Evolutionary conservation across 2,797 vertebrate genomes (phyloP).

Genomic region (Lacerta agilis): DNA sequence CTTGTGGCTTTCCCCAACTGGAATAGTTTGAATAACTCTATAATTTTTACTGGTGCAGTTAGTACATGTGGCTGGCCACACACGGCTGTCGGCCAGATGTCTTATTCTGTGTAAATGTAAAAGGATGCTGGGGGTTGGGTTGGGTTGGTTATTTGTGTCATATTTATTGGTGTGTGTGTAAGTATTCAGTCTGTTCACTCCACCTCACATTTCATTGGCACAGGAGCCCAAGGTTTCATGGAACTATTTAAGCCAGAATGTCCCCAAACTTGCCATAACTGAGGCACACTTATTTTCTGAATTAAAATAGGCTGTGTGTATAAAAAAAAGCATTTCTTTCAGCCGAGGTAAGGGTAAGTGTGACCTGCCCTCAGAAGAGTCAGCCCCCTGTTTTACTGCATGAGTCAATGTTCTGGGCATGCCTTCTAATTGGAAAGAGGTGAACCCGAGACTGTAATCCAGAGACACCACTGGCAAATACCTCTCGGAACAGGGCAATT

Average conservation of each 20-base stretch:
- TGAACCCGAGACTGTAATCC: neutral
- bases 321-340: slow-evolving; percentile 2
- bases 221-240: slow-evolving; percentile 30
- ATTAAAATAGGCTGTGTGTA: neutral
- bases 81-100: slow-evolving; percentile 2
- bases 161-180: neutral
- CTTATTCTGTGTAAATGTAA: slow-evolving; percentile 18
- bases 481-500: neutral
- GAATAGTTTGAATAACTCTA: neutral
- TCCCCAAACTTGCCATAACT: neutral
- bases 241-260: slow-evolving; percentile 2
- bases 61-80: neutral
- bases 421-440: neutral
- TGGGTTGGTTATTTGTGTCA: slow-evolving; percentile 15
- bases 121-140: neutral
- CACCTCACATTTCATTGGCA: slow-evolving; percentile 13
- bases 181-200: slow-evolving; percentile 32
- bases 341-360: neutral
- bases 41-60: slow-evolving; percentile 16
- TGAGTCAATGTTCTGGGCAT: neutral
- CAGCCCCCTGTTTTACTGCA: neutral
- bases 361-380: neutral
- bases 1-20: neutral
- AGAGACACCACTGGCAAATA: neutral
- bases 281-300: neutral